Evolutionary conservation across 2,113 vertebrate species (phyloP), one percentile per base, ranked within the genome.

Genomic region (Myotis yumanensis): DNA sequence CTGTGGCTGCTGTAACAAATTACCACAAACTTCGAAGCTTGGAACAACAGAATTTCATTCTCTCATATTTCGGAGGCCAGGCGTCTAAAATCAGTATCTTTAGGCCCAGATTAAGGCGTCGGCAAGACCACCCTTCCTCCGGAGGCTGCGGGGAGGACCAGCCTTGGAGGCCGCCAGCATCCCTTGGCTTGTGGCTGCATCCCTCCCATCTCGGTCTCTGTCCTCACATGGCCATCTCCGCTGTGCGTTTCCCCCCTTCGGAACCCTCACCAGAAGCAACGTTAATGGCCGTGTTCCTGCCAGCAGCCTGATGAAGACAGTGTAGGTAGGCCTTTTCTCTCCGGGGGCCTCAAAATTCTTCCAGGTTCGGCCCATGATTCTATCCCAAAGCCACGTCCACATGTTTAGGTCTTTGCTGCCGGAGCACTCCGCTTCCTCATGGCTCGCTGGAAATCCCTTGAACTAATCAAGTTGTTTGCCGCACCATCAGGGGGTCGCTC

Each of bases 81-180:
- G 48, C 16, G 37, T 69, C 68, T 25, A 69, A 71, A 72, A 15
- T 40, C 18, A 20, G 52, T 20, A 12, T 48, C 64, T 3, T 23
- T 12, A 43, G 22, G 43, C 5, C 2, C 20, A 35, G 20, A 64
- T 14, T 1, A 54, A 3, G 14, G 23, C 22, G 32, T 32, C 15
- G 4, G 5, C 51, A 66, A 69, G 18, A 51, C 15, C 12, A 0
- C 30, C 0, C 7, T n/a, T 23, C 43, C n/a, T 25, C 0, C 0
- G 0, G 52, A 22, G 7, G 37, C 43, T 28, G 9, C 3, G 30
- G 9, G 7, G 32, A 73, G 20, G 52, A 2, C 4, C 18, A 16
- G 32, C 28, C 35, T 17, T 9, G 15, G 30, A 48, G 62, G 54
- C 30, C 0, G 2, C 79, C 64, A 3, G 23, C 35, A 2, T 15